These are phyloP conservation scores for Drosophila bipectinata DNA, from an alignment of 1,140 invertebrate species.

Conservation along the genomic window DNA sequence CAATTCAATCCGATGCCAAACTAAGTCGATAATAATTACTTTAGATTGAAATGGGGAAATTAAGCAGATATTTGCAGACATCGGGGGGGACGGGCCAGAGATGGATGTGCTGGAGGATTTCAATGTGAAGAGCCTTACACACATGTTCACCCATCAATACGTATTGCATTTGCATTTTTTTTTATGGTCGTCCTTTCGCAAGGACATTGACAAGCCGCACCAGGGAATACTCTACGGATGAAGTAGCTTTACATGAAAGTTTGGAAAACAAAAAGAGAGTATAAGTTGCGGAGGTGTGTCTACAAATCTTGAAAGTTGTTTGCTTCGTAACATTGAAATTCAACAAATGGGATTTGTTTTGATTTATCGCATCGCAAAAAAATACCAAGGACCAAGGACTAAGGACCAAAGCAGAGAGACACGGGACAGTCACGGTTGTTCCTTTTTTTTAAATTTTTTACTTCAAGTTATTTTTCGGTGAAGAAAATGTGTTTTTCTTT, in stretches of 20 bases:
- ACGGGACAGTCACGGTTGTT: neutral
- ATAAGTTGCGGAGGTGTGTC: neutral
- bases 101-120: slow-evolving; percentile 9
- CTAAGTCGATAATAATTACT: slow-evolving; percentile 60
- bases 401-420: no score
- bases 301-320: slow-evolving; percentile 30
- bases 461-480: neutral
- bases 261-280: neutral
- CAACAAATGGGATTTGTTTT: slow-evolving; percentile 68
- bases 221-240: neutral
- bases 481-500: neutral
- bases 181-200: neutral
- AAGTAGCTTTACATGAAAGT: neutral
- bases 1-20: slow-evolving; percentile 3
- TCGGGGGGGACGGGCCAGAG: neutral
- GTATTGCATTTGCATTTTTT: slow-evolving; percentile 12
- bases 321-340: slow-evolving; percentile 49
- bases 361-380: slow-evolving; percentile 43
- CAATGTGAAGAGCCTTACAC: neutral
- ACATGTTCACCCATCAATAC: neutral
- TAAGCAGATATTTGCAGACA: slow-evolving; percentile 18
- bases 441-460: slow-evolving; percentile 1
- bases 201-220: neutral
- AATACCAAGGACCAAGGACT: neutral
- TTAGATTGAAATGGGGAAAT: slow-evolving; percentile 30